phyloP scores from a whole-genome alignment of 1,140 invertebrate genomes.

The Platorchestia sp. region DNA sequence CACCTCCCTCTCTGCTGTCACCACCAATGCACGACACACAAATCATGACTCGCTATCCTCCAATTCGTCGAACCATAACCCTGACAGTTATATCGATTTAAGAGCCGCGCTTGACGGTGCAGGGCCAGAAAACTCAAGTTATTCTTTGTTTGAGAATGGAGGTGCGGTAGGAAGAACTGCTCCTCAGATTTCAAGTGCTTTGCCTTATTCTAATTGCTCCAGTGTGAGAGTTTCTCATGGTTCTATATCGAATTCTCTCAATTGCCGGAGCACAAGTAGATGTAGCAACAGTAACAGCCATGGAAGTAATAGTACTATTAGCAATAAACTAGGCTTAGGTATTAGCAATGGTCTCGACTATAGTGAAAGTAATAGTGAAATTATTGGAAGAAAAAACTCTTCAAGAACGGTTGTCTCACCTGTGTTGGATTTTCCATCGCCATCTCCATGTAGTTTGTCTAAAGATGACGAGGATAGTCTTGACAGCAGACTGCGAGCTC shows the following conservation, averaged over 20 bases:
- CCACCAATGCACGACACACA: not conserved
- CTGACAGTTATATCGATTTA: slow-evolving; percentile 16
- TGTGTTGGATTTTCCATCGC: slow-evolving; percentile 35
- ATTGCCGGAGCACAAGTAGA: slow-evolving; percentile 1
- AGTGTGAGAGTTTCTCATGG: slow-evolving; percentile 25
- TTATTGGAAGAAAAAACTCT: not conserved
- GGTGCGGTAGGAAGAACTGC: not conserved
- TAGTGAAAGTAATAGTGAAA: not conserved
- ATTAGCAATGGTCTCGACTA: slow-evolving; percentile 51
- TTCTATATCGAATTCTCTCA: slow-evolving; percentile 12
- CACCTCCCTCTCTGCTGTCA: not conserved
- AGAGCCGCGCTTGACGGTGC: slow-evolving; percentile 26
- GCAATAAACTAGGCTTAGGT: slow-evolving; percentile 39
- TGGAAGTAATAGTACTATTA: slow-evolving; percentile 53
- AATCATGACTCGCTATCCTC: not conserved
- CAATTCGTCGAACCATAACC: slow-evolving; percentile 16
- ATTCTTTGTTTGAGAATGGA: slow-evolving; percentile 10
- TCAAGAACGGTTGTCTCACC: slow-evolving; percentile 13
- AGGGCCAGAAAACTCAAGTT: slow-evolving; percentile 10
- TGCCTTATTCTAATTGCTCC: slow-evolving; percentile 34
- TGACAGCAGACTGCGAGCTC: slow-evolving; percentile 36
- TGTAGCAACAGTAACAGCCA: slow-evolving; percentile 46
- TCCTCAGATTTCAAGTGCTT: not conserved
- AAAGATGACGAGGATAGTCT: slow-evolving; percentile 42
- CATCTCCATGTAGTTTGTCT: slow-evolving; percentile 42